Percentiles rank a stretch among this genome's conserved stretches.
Evolutionary conservation across 2,113 vertebrate genomes (phyloP).

Genomic region (Ictalurus furcatus): DNA sequence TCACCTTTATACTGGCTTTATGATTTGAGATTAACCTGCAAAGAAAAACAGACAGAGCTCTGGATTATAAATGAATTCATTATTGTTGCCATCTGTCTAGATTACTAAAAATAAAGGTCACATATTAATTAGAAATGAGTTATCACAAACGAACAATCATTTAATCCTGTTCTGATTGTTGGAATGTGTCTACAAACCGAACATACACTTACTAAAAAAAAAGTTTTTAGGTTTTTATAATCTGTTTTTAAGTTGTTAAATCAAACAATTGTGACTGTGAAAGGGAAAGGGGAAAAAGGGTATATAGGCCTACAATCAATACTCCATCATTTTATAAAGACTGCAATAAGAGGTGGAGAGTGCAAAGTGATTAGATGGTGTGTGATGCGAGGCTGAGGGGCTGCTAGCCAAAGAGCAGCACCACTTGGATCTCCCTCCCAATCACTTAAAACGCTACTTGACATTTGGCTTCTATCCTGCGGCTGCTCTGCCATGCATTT

Average conservation of each 20-base stretch:
- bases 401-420: slow-evolving; percentile 47
- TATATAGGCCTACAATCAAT: slow-evolving; percentile 36
- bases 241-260: not conserved
- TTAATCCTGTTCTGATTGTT: slow-evolving; percentile 67
- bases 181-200: not conserved
- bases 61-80: slow-evolving; percentile 37
- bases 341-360: slow-evolving; percentile 78
- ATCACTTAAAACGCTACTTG: slow-evolving; percentile 63
- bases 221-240: not conserved
- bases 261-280: not conserved
- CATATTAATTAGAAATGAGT: not conserved
- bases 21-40: not conserved
- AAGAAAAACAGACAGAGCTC: slow-evolving; percentile 66
- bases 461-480: slow-evolving; percentile 62
- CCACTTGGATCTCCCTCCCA: slow-evolving; percentile 58
- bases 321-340: slow-evolving; percentile 61
- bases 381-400: slow-evolving; percentile 37
- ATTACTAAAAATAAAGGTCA: not conserved
- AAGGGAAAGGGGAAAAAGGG: not conserved
- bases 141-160: slow-evolving; percentile 67
- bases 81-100: slow-evolving; percentile 60
- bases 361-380: slow-evolving; percentile 60
- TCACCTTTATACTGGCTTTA: not conserved
- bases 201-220: not conserved
- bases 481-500: slow-evolving; percentile 58